Evolutionary conservation across 2,113 vertebrate species (phyloP).

Genomic region (Gasterosteus aculeatus): DNA sequence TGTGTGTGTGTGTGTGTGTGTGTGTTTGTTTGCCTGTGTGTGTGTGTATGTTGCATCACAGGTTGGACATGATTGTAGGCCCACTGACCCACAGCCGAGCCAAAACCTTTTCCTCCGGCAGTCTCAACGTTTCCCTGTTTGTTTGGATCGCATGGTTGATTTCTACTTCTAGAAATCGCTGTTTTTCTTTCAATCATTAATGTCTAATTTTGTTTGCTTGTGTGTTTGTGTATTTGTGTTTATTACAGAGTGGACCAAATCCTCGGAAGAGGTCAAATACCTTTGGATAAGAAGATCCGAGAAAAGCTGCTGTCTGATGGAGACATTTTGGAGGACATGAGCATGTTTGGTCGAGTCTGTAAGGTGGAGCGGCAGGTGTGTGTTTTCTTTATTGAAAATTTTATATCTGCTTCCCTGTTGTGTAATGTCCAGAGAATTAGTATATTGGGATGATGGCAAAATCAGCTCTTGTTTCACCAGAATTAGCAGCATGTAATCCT

Average conservation of each 20-base stretch:
- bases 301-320: conserved; percentile 93
- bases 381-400: neutral
- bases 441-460: neutral
- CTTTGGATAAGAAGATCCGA: conserved; percentile 92
- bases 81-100: conserved; percentile 69
- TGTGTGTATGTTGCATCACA: conserved; percentile 53
- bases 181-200: neutral
- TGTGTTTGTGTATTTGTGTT: conserved; percentile 11
- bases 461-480: neutral
- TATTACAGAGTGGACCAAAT: conserved; percentile 94
- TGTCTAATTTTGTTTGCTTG: conserved; percentile 6
- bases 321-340: conserved; percentile 91
- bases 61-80: conserved; percentile 76
- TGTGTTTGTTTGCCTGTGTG: conserved; percentile 7
- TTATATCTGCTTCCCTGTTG: neutral
- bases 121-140: conserved; percentile 18
- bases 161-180: neutral
- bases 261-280: conserved; percentile 95
- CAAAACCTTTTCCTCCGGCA: conserved; percentile 73
- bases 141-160: conserved; percentile 6
- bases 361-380: conserved; percentile 97
- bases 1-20: conserved; percentile 11
- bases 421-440: neutral
- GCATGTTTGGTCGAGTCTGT: conserved; percentile 96
- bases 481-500: neutral